Percentiles rank a stretch among this genome's conserved stretches.
These are phyloP conservation scores for Paramisgurnus dabryanus DNA, from an alignment of 2,113 vertebrate species.

Conservation along the genomic window DNA sequence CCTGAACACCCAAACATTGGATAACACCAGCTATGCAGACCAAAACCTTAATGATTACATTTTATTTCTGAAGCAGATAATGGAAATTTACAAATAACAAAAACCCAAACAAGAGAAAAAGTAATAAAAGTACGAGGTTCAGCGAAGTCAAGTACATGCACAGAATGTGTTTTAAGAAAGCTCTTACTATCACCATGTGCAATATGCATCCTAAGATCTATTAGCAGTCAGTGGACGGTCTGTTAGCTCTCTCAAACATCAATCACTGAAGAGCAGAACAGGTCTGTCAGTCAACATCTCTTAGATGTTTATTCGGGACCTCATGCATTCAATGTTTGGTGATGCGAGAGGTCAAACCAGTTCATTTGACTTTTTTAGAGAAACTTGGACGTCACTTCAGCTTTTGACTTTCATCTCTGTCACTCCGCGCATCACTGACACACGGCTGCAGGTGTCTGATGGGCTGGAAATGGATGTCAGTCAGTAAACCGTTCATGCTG, in stretches of 20 bases:
- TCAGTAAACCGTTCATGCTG: conserved; percentile 19
- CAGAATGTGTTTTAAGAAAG: background rate
- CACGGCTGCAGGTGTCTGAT: conserved; percentile 18
- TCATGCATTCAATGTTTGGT: background rate
- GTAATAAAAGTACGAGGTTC: no score
- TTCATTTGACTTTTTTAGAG: background rate
- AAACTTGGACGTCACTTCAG: background rate
- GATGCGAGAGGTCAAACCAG: conserved; percentile 13
- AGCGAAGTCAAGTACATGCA: no score
- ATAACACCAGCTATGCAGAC: background rate
- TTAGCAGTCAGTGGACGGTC: background rate
- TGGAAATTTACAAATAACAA: no score
- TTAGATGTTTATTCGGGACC: background rate
- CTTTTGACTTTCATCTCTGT: background rate
- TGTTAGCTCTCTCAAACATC: background rate
- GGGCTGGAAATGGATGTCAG: conserved; percentile 31
- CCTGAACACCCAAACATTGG: no score
- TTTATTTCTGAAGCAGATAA: no score
- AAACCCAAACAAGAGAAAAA: no score
- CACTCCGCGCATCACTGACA: background rate
- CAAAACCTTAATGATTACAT: background rate
- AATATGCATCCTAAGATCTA: conserved; percentile 16
- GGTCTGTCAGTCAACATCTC: background rate
- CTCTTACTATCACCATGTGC: background rate
- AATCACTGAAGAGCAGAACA: background rate